Conservation (phyloP, 2,888 invertebrate genomes). For the Ochropleura leucogaster region DNA sequence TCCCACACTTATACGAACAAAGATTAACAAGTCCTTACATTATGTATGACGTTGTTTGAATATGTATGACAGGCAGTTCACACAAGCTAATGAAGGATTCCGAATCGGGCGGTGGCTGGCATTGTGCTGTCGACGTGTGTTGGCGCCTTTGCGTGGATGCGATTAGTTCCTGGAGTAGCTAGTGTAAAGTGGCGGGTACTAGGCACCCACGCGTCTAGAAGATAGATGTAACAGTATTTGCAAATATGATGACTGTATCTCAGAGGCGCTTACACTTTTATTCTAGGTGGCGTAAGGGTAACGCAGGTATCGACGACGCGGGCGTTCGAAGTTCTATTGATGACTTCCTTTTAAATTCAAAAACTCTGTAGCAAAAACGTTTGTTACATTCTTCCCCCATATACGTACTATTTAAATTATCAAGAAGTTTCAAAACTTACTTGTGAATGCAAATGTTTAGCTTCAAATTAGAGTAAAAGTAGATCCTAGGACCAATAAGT, state of each 20-base stretch:
- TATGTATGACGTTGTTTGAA: conserved; percentile 55
- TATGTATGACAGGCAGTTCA: conserved; percentile 53
- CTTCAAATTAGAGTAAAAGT: no score
- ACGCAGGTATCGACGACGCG: no score
- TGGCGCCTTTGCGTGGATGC: conserved; percentile 31
- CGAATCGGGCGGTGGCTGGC: conserved; percentile 39
- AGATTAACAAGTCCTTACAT: conserved; percentile 52
- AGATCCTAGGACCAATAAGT: no score
- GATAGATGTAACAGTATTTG: neutral
- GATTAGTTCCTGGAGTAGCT: conserved; percentile 42
- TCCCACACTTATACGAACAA: conserved; percentile 46
- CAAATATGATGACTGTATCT: neutral
- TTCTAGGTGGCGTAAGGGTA: no score
- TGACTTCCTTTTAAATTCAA: no score
- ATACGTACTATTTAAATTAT: no score
- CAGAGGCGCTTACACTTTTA: neutral
- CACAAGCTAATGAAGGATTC: conserved; percentile 62
- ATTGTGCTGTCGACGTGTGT: conserved; percentile 40
- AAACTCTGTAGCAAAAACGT: no score
- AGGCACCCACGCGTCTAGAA: neutral
- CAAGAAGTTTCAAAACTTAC: no score
- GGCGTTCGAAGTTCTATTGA: no score
- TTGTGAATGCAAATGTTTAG: no score
- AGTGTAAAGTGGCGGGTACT: neutral
- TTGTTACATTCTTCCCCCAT: no score